Conservation (phyloP, 2,797 vertebrate genomes). For the Gambelia wislizenii region DNA sequence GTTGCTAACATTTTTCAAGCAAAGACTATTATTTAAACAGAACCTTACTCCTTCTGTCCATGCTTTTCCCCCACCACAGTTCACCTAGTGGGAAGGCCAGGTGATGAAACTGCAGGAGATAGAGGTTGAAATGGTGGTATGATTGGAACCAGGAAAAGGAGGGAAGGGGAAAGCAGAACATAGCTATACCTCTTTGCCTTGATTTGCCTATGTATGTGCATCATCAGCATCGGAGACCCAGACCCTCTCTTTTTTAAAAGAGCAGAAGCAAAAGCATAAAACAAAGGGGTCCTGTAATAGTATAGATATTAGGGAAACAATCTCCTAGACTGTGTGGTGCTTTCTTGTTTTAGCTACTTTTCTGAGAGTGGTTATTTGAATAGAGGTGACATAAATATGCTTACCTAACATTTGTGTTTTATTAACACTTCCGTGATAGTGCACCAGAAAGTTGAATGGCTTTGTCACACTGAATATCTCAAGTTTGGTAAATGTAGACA, state of each 20-base stretch:
- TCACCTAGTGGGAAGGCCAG: slow-evolving; percentile 51
- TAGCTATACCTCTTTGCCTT: not conserved
- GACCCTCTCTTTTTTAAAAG: not conserved
- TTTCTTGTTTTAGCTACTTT: not conserved
- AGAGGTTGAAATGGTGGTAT: slow-evolving; percentile 41
- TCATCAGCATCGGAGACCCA: not conserved
- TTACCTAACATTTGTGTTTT: not conserved
- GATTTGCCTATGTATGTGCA: slow-evolving; percentile 26
- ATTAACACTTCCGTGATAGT: not conserved
- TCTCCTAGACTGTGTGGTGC: not conserved
- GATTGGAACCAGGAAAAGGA: slow-evolving; percentile 32
- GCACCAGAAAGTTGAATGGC: not conserved
- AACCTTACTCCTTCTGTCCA: slow-evolving; percentile 33
- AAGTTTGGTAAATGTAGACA: not conserved
- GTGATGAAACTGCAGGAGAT: slow-evolving; percentile 58
- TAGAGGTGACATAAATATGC: not conserved
- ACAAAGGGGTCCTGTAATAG: slow-evolving; percentile 22
- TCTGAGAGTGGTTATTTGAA: not conserved
- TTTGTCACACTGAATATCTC: not conserved
- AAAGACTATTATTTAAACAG: slow-evolving; percentile 68
- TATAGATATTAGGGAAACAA: slow-evolving; percentile 17
- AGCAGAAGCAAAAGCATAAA: not conserved
- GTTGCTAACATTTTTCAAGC: slow-evolving; percentile 63
- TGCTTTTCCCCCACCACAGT: slow-evolving; percentile 22
- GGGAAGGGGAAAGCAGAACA: not conserved